Percentiles rank a stretch among this genome's conserved stretches.
phyloP scores from a whole-genome alignment of 1,140 invertebrate genomes.

The Monomorium pharaonis region DNA sequence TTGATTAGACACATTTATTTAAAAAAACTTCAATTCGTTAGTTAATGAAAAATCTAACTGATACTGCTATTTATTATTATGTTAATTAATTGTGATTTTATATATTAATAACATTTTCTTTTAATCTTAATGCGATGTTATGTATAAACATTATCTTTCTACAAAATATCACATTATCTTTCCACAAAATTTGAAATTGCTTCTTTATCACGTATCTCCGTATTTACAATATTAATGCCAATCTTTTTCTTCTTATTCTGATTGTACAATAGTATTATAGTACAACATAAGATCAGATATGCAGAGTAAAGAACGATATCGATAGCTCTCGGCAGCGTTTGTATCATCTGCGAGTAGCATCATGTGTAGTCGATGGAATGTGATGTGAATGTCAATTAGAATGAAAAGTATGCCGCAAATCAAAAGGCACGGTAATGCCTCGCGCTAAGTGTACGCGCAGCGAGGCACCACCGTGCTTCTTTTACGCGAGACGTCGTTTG shows the following conservation, averaged over 20 bases:
- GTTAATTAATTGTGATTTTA: neutral
- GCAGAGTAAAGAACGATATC: slow-evolving; percentile 66
- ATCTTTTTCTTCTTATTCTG: slow-evolving; percentile 19
- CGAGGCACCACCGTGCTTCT: no score
- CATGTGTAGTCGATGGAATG: neutral
- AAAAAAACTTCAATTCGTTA: neutral
- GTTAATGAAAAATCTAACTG: neutral
- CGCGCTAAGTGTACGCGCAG: no score
- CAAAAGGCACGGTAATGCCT: no score
- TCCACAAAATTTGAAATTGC: neutral
- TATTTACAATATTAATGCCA: slow-evolving; percentile 3
- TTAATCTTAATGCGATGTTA: neutral
- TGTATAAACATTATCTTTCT: neutral
- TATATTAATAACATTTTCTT: neutral
- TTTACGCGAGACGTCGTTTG: no score
- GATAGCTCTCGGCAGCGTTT: neutral
- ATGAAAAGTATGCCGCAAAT: neutral
- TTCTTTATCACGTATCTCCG: neutral
- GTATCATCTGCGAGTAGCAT: neutral
- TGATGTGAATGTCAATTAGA: slow-evolving; percentile 47
- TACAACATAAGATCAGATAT: slow-evolving; percentile 58
- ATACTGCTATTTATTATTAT: neutral
- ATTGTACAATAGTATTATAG: slow-evolving; percentile 27
- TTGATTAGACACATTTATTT: neutral
- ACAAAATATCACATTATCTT: neutral